These are phyloP conservation scores for Panthera leo DNA, from an alignment of 2,113 vertebrate species.

Conservation along the genomic window DNA sequence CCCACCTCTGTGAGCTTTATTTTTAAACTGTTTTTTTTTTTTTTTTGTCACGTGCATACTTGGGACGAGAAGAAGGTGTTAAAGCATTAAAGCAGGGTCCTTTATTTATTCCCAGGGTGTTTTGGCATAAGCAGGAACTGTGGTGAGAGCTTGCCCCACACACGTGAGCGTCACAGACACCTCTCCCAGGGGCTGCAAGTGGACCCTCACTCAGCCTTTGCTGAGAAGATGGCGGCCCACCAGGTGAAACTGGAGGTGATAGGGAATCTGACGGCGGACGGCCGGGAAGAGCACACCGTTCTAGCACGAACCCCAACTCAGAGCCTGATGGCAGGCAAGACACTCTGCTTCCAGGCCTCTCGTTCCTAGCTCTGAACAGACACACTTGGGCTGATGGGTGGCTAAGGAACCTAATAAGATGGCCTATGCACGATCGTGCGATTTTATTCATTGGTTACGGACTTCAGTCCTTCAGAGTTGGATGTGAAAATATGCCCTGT, in stretches of 20 bases:
- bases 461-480: background rate
- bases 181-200: background rate
- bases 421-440: background rate
- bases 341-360: background rate
- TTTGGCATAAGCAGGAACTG: conserved; percentile 58
- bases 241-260: conserved; percentile 18
- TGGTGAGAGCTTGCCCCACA: conserved; percentile 42
- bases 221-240: conserved; percentile 50
- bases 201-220: conserved; percentile 11
- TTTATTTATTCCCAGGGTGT: conserved; percentile 70
- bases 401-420: background rate
- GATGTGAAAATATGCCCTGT: background rate
- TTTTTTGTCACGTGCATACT: background rate
- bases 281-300: background rate
- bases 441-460: background rate
- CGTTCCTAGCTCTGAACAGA: background rate
- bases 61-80: conserved; percentile 51
- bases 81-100: background rate
- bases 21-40: conserved; percentile 48
- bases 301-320: background rate
- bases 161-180: conserved; percentile 26
- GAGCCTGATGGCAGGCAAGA: background rate
- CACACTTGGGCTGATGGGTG: background rate
- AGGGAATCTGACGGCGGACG: background rate
- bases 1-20: conserved; percentile 54